Evolutionary conservation across 2,797 vertebrate species (phyloP).

Genomic region (Thaleichthys pacificus): DNA sequence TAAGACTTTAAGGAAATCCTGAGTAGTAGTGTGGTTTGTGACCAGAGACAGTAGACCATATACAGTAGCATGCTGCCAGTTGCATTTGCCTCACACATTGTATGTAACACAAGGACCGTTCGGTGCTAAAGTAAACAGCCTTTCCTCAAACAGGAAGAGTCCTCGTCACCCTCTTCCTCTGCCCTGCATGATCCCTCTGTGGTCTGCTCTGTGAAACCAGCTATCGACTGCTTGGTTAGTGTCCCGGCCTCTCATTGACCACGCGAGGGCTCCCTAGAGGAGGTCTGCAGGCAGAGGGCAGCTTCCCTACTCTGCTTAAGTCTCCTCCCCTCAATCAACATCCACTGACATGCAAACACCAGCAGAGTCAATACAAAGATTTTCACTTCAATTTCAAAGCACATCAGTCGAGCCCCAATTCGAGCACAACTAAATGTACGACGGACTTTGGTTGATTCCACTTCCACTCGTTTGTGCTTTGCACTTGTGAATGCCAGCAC

Average conservation of each 20-base stretch:
- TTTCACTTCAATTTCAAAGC: conserved; percentile 2
- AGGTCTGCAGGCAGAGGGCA: conserved; percentile 20
- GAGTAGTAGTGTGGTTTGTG: background rate
- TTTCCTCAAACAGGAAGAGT: conserved; percentile 49
- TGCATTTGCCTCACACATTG: too few relatives aligned
- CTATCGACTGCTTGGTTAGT: conserved; percentile 40
- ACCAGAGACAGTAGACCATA: too few relatives aligned
- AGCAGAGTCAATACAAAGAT: conserved; percentile 37
- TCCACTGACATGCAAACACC: conserved; percentile 55
- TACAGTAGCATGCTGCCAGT: too few relatives aligned
- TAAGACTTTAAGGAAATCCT: background rate
- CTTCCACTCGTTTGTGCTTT: background rate
- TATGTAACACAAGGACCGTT: too few relatives aligned
- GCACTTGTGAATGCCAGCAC: background rate
- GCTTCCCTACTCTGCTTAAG: conserved; percentile 27
- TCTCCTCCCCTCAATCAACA: conserved; percentile 45
- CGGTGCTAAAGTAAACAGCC: conserved; percentile 8
- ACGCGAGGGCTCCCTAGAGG: conserved; percentile 44
- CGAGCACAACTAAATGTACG: background rate
- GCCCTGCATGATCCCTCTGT: conserved; percentile 20
- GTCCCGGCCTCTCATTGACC: conserved; percentile 40
- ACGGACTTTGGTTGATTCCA: background rate
- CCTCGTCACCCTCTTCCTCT: conserved; percentile 48
- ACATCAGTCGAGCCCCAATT: background rate
- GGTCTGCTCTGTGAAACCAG: conserved; percentile 32